Conservation (phyloP, 2,888 invertebrate species). For the Byasa hedistus region DNA sequence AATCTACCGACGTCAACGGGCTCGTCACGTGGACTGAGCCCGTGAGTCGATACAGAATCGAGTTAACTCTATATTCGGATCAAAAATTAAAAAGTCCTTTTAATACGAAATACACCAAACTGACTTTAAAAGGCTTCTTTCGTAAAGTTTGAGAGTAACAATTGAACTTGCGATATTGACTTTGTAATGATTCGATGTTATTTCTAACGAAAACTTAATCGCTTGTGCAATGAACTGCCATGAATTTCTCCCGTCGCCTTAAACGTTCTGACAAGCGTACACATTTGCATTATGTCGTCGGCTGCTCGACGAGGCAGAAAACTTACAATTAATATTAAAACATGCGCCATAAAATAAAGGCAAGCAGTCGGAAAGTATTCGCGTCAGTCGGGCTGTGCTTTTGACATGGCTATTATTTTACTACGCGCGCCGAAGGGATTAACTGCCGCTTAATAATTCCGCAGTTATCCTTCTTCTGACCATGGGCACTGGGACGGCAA, state of each 20-base stretch:
- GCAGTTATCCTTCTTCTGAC: constrained; percentile 36
- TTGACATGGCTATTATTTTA: constrained; percentile 73
- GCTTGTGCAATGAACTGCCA: constrained; percentile 40
- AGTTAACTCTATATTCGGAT: constrained; percentile 6
- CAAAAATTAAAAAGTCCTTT: neutral
- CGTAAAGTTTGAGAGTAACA: constrained; percentile 4
- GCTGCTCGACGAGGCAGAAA: constrained; percentile 57
- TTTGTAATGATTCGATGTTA: constrained; percentile 32
- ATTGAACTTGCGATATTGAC: constrained; percentile 2
- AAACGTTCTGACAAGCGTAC: constrained; percentile 63
- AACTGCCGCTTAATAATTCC: constrained; percentile 32
- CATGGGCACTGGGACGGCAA: constrained; percentile 30
- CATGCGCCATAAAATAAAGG: constrained; percentile 74
- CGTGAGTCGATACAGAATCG: constrained; percentile 2
- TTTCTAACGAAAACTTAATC: constrained; percentile 33
- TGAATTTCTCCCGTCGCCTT: constrained; percentile 46
- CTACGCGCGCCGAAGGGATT: constrained; percentile 39
- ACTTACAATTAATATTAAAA: constrained; percentile 78
- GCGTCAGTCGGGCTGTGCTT: constrained; percentile 66
- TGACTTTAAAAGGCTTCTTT: constrained; percentile 13
- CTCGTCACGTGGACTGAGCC: constrained; percentile 13
- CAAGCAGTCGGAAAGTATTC: constrained; percentile 74
- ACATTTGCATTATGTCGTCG: constrained; percentile 60
- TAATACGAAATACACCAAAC: constrained; percentile 5
- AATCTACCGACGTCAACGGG: constrained; percentile 9